These are phyloP conservation scores for Porites divaricata DNA, from an alignment of 92 coral and sea anemone species.

Conservation along the genomic window DNA sequence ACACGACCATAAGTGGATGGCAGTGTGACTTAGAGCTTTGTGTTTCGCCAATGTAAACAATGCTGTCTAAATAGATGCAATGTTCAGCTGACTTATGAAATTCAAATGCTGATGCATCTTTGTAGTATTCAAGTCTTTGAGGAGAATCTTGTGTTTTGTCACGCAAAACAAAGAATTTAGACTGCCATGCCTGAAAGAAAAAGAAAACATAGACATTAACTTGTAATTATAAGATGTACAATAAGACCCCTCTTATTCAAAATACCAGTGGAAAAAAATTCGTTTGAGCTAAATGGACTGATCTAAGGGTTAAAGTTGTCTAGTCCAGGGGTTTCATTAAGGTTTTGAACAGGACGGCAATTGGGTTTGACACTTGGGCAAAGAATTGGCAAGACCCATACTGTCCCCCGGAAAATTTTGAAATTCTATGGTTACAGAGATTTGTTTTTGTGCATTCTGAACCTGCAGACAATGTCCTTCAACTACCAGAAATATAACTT, in stretches of 20 bases:
- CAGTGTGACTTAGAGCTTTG: conserved; percentile 60
- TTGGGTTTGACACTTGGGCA: too few species aligned
- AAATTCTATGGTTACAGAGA: too few species aligned
- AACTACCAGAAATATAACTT: too few species aligned
- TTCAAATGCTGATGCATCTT: conserved; percentile 60
- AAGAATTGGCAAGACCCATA: too few species aligned
- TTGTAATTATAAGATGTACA: background rate
- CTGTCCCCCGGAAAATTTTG: too few species aligned
- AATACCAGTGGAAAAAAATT: background rate
- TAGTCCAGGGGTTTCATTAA: too few species aligned
- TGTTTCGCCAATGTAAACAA: conserved; percentile 67
- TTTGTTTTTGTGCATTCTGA: too few species aligned
- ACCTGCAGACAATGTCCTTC: too few species aligned
- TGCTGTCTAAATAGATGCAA: conserved; percentile 53
- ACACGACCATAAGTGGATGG: conserved; percentile 68
- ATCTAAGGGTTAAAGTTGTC: too few species aligned
- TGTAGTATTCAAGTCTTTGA: conserved; percentile 70
- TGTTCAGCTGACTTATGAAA: conserved; percentile 47
- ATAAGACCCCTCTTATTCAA: too few species aligned
- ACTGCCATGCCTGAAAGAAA: conserved; percentile 73
- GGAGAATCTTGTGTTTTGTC: conserved; percentile 24
- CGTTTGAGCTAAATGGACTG: background rate
- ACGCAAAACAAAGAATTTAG: conserved; percentile 71
- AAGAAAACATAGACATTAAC: background rate
- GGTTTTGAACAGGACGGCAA: too few species aligned